These are phyloP conservation scores for Chelonia mydas DNA, from an alignment of 2,797 vertebrate genomes.

Conservation along the genomic window DNA sequence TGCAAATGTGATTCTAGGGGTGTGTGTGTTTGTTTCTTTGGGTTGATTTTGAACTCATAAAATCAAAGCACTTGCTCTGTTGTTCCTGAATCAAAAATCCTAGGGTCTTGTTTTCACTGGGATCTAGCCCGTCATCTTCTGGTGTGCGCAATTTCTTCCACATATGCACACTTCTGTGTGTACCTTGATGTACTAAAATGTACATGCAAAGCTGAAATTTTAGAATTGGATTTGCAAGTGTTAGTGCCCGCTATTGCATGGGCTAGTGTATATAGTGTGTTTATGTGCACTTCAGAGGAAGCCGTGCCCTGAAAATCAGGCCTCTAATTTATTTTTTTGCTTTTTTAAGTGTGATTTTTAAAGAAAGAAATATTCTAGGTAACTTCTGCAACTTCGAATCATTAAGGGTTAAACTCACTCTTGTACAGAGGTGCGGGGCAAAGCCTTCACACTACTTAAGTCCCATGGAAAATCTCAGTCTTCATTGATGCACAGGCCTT, in stretches of 20 bases:
- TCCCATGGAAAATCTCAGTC: not conserved
- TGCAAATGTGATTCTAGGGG: not conserved
- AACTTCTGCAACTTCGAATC: not conserved
- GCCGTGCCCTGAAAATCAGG: not conserved
- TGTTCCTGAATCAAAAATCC: not conserved
- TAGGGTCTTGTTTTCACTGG: not conserved
- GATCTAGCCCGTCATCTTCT: not conserved
- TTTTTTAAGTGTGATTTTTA: not conserved
- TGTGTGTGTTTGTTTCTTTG: not conserved
- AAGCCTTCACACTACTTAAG: not conserved
- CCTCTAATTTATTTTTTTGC: not conserved
- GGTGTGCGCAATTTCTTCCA: not conserved
- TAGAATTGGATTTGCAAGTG: not conserved
- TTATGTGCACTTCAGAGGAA: not conserved
- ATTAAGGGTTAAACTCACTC: not conserved
- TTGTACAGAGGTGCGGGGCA: rapidly evolving
- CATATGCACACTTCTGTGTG: not conserved
- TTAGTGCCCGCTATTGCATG: not conserved
- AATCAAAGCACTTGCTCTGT: not conserved
- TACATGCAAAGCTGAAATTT: not conserved
- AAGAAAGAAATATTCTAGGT: not conserved
- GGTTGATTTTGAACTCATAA: not conserved
- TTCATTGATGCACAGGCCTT: not conserved
- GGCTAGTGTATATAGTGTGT: not conserved
- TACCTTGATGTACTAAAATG: not conserved